These are phyloP conservation scores for Telenomus remus DNA, from an alignment of 1,140 invertebrate genomes.

Conservation along the genomic window DNA sequence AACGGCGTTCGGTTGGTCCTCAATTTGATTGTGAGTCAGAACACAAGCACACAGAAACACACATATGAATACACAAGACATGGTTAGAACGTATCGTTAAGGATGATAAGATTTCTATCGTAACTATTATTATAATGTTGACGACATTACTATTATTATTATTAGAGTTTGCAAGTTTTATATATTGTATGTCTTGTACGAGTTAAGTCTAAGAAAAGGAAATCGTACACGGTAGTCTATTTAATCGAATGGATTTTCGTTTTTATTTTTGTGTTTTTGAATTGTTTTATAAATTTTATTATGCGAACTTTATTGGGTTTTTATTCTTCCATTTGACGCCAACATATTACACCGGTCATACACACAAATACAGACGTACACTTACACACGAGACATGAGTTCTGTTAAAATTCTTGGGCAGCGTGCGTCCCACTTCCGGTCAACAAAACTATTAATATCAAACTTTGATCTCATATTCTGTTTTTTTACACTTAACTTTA, in stretches of 20 bases:
- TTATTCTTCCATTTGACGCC: constrained; percentile 38
- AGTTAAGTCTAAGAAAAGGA: constrained; percentile 52
- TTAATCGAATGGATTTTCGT: constrained; percentile 48
- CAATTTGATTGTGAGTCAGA: constrained; percentile 42
- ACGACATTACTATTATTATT: constrained; percentile 56
- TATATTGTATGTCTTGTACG: constrained; percentile 50
- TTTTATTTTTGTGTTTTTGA: constrained; percentile 59
- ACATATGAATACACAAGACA: constrained; percentile 36
- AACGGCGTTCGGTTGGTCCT: constrained; percentile 41
- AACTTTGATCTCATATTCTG: constrained; percentile 72
- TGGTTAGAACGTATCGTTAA: constrained; percentile 55
- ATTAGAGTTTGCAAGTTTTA: constrained; percentile 59
- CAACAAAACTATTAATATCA: constrained; percentile 64
- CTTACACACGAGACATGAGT: constrained; percentile 13
- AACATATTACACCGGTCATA: constrained; percentile 9
- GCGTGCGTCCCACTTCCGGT: constrained; percentile 60
- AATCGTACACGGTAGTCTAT: constrained; percentile 50
- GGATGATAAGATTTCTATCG: constrained; percentile 60
- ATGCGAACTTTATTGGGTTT: constrained; percentile 56
- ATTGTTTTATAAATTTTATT: constrained; percentile 60
- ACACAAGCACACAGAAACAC: constrained; percentile 37
- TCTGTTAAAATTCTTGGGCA: constrained; percentile 49
- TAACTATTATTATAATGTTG: constrained; percentile 54
- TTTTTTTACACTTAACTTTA: constrained; percentile 67
- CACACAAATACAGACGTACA: constrained; percentile 20